phyloP scores from a whole-genome alignment of 2,888 invertebrate species.

The Amaurobius ferox region DNA sequence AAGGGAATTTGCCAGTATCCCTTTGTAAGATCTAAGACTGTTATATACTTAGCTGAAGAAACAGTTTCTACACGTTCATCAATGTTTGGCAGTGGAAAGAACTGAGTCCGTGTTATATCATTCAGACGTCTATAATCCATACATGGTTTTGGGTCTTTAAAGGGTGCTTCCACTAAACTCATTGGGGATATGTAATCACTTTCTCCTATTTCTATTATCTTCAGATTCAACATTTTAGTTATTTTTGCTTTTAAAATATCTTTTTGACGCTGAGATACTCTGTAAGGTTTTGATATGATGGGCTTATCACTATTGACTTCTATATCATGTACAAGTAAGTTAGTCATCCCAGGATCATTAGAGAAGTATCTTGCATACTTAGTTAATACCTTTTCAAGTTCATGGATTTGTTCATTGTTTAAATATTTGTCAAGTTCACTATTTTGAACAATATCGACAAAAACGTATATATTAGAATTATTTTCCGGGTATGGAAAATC shows the following conservation, averaged over 20 bases:
- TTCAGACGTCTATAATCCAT: conserved; percentile 2
- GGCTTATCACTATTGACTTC: neutral
- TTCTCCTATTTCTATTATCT: neutral
- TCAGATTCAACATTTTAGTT: neutral
- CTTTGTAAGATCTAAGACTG: conserved; percentile 20
- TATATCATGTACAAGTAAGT: neutral
- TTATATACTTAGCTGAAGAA: neutral
- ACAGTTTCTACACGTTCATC: neutral
- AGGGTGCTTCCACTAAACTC: conserved; percentile 8
- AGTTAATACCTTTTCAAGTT: neutral
- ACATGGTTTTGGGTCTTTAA: neutral
- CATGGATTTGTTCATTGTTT: neutral
- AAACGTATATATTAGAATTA: neutral
- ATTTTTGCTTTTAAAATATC: neutral
- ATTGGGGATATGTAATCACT: neutral
- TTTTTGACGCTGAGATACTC: neutral
- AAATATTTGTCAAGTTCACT: neutral
- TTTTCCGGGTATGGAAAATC: neutral
- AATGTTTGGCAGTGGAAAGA: conserved; percentile 17
- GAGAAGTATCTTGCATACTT: neutral
- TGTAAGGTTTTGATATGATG: neutral
- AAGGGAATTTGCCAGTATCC: conserved; percentile 20
- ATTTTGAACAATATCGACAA: neutral
- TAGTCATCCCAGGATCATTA: conserved; percentile 11
- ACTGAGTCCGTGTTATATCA: neutral